These are phyloP conservation scores for Acrocyrtus sp. DNA, from an alignment of 2,888 invertebrate genomes.

Conservation along the genomic window DNA sequence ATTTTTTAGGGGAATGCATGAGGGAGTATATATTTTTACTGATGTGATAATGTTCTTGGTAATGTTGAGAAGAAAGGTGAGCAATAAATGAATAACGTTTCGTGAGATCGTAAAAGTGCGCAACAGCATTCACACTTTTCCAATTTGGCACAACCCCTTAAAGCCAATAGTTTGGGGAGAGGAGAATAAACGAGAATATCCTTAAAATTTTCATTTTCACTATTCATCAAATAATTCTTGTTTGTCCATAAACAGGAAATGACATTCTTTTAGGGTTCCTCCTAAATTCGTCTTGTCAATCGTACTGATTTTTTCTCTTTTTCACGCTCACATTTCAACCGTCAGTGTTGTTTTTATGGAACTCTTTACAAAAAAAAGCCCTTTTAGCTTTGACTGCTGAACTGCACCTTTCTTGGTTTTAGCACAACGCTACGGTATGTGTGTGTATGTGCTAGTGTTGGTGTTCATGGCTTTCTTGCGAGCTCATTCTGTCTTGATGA, in stretches of 20 bases:
- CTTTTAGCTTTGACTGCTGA: constrained; percentile 42
- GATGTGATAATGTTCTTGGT: no score
- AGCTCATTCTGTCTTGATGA: not conserved
- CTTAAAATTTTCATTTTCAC: not conserved
- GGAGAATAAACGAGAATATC: no score
- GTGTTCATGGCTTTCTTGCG: not conserved
- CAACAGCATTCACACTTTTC: no score
- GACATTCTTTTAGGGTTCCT: not conserved
- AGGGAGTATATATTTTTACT: no score
- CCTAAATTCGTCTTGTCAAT: not conserved
- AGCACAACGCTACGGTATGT: not conserved
- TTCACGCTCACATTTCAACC: constrained; percentile 13
- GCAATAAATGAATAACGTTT: no score
- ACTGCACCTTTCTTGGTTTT: constrained; percentile 37
- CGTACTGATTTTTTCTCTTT: not conserved
- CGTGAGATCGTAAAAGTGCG: no score
- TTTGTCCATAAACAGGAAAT: not conserved
- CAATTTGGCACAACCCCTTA: no score
- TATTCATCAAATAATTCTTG: not conserved
- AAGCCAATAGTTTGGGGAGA: no score
- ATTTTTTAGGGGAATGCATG: no score
- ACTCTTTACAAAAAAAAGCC: constrained; percentile 47
- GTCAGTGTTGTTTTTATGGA: constrained; percentile 39
- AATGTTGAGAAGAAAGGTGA: no score
- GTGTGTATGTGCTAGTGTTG: not conserved